Conservation (phyloP, 2,888 invertebrate species). For the Endomychus coccineus region DNA sequence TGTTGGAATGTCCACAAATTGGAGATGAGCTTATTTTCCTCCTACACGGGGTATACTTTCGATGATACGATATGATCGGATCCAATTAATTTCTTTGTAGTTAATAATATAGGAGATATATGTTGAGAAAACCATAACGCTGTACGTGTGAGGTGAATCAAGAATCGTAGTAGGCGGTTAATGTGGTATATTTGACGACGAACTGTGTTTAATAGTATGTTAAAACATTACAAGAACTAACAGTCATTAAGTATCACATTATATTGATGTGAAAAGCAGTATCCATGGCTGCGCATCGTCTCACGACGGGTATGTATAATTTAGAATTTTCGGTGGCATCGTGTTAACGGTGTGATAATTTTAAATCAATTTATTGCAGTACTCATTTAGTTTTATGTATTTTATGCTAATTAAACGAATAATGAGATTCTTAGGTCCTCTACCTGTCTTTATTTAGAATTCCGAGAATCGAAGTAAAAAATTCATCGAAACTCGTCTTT, state of each 20-base stretch:
- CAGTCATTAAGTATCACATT: conserved; percentile 33
- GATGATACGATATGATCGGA: no score
- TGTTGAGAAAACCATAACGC: no score
- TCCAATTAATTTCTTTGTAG: no score
- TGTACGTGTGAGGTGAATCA: conserved; percentile 7
- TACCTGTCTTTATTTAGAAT: conserved; percentile 32
- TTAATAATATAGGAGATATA: no score
- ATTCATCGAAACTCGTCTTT: conserved; percentile 17
- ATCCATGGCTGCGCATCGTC: conserved; percentile 19
- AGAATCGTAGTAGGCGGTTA: conserved; percentile 6
- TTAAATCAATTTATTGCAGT: conserved; percentile 35
- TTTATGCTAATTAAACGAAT: conserved; percentile 37
- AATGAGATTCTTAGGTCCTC: conserved; percentile 29
- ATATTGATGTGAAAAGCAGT: conserved; percentile 32
- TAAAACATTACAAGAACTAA: conserved; percentile 29
- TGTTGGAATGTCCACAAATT: no score
- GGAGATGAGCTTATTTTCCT: no score
- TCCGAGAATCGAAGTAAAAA: conserved; percentile 28
- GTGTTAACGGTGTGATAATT: conserved; percentile 34
- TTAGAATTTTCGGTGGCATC: conserved; percentile 28
- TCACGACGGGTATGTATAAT: conserved; percentile 18
- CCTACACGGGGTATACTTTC: no score
- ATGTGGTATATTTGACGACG: conserved; percentile 26
- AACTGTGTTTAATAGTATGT: conserved; percentile 33
- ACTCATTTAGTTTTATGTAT: conserved; percentile 32